Conservation (phyloP, 2,888 invertebrate species). For the Phyllotreta cruciferae region DNA sequence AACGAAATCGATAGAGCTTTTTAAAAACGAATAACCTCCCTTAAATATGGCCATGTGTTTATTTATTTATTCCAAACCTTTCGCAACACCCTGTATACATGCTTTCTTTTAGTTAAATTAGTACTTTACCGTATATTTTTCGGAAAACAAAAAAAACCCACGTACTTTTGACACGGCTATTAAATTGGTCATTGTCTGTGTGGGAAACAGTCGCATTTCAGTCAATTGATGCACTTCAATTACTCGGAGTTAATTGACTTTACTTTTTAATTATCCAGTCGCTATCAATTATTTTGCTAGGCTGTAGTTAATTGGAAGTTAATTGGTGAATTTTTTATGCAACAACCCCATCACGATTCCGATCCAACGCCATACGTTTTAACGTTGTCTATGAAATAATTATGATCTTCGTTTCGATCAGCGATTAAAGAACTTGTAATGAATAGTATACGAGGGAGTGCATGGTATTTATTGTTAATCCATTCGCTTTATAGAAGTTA, state of each 20-base stretch:
- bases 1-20: too few relatives aligned
- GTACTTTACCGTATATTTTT: conserved; percentile 16
- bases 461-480: too few relatives aligned
- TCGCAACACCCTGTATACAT: not conserved
- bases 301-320: conserved; percentile 1
- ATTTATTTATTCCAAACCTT: not conserved
- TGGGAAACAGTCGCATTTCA: conserved; percentile 50
- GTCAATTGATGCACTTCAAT: conserved; percentile 40
- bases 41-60: not conserved
- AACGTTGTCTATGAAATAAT: not conserved
- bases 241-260: conserved; percentile 35
- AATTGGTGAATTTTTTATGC: conserved; percentile 20
- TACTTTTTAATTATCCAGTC: conserved; percentile 38
- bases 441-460: too few relatives aligned
- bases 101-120: too few relatives aligned
- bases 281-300: conserved; percentile 36
- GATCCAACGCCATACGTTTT: too few relatives aligned
- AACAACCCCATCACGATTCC: not conserved
- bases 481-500: too few relatives aligned
- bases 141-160: conserved; percentile 12
- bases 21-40: too few relatives aligned
- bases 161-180: conserved; percentile 30
- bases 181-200: conserved; percentile 40
- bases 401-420: not conserved
- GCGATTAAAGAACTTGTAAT: not conserved